Percentiles rank a stretch among this genome's conserved stretches.
These are phyloP conservation scores for Larimichthys crocea DNA, from an alignment of 2,113 vertebrate species.

Conservation along the genomic window DNA sequence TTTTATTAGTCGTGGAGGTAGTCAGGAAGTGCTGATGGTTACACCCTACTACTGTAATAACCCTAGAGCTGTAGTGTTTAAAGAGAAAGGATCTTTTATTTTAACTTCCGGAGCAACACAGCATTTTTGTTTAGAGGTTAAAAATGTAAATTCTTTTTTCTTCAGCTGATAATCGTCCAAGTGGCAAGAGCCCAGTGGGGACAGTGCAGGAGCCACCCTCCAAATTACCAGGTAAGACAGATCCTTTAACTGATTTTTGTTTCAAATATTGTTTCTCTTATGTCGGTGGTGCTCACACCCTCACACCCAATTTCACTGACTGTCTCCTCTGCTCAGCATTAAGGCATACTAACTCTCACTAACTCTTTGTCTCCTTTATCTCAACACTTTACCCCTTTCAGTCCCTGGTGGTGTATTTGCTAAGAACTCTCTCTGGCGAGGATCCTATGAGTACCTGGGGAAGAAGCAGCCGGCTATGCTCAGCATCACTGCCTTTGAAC, in stretches of 20 bases:
- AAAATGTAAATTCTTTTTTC: slow-evolving; percentile 6
- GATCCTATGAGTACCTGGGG: slow-evolving; percentile 97
- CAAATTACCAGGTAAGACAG: slow-evolving; percentile 86
- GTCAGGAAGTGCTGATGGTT: slow-evolving; percentile 43
- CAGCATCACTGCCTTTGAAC: slow-evolving; percentile 93
- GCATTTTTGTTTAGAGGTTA: not conserved
- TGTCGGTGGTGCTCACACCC: not conserved
- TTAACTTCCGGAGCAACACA: not conserved
- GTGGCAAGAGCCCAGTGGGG: slow-evolving; percentile 88
- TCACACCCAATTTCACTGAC: not conserved
- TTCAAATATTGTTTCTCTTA: not conserved
- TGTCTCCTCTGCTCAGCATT: not conserved
- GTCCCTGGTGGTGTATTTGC: slow-evolving; percentile 95
- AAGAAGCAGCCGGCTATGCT: slow-evolving; percentile 98
- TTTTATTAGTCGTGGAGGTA: slow-evolving; percentile 34
- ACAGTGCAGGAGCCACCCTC: slow-evolving; percentile 90
- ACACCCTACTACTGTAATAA: slow-evolving; percentile 27
- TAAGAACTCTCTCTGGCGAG: slow-evolving; percentile 97
- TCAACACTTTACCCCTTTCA: slow-evolving; percentile 55
- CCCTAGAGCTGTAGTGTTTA: slow-evolving; percentile 20
- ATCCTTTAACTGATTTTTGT: not conserved
- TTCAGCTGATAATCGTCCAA: slow-evolving; percentile 93
- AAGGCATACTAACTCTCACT: not conserved
- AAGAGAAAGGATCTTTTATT: slow-evolving; percentile 11
- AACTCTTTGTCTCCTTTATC: not conserved